Base-by-base conservation (phyloP, 2,797 vertebrate genomes). In the Esox lucius region DNA sequence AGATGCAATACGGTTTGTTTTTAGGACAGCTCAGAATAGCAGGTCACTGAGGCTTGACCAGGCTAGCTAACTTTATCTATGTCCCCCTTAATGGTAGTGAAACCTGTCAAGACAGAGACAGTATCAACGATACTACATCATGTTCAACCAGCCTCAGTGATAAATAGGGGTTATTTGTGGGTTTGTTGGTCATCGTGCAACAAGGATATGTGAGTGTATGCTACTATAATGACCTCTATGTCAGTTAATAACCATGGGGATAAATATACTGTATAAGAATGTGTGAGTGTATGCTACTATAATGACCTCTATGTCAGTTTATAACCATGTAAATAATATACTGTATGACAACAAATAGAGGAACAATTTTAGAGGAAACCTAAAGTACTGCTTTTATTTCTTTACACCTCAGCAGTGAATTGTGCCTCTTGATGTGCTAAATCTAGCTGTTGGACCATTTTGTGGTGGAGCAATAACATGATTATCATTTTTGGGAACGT, bases 11-110 rank as follows among this genome's bases (percentile, higher is more conserved):
- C 77, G 61, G 39, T 64, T 59, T 69, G 65, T 77, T 84, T 77
- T 71, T 77, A 81, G 74, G 70, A 75, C 70, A 39, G 64, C 71
- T 33, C 66, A 75, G 59, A 77, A 31, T 46, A 22, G 61, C 6
- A 51, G 78, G 80, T 83, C 79, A 77, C 81, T 80, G 80, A 86
- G 80, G 53, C 68, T 74, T 75, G n/a, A 48, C 75, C 70, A 84
- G 79, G 65, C 61, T 71, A 78, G 69, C 61, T 69, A 26, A 64
- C 11, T 31, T 16, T 6, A 64, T 16, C 26, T 5, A 84, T 71
- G 86, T 87, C 83, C 79, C 80, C 0, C 12, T 9, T 22, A 24
- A 24, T 77, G 71, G 67, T 74, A 78, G 69, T 75, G 31, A 75
- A 83, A 75, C 48, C 0, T 87, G 68, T 75, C 79, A 78, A 51